Base-by-base conservation (phyloP, 2,888 invertebrate species). In the Lasius fuliginosus region DNA sequence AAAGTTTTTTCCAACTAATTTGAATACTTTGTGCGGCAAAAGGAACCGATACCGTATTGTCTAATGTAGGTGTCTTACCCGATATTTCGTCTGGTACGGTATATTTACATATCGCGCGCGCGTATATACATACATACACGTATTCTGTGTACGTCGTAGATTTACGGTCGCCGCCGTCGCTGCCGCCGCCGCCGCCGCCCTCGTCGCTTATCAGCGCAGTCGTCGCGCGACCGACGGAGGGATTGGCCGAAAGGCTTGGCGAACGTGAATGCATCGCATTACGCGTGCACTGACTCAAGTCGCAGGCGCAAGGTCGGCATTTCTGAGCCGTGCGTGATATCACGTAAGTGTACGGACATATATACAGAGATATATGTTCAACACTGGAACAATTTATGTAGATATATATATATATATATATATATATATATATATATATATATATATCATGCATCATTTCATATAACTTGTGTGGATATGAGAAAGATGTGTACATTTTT, bases 181-280 rank as follows among this genome's bases (percentile, higher is more conserved):
- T 12, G 65, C 12, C 36, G 27, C 15, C 75, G 49, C 36, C 60
- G 56, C 4, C n/a, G 71, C 23, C 56, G 68, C 12, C 67, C 67
- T 56, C 68, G 40, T 82, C 84, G 86, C 85, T 90, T 90, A 90
- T 90, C 90, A 89, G 87, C 74, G 49, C 73, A 67, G 60, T 60
- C 73, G 79, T 79, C 73, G 71, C 33, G 69, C 76, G 82, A 84
- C 82, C 84, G 74, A 88, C 79, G 83, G 76, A 85, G 91, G 91
- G 90, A 88, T 90, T 85, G 90, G 87, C 88, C 89, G 91, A 91
- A 91, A 91, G 90, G 90, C 90, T 90, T 91, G 90, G 91, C 91
- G 91, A 90, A 91, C 90, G 90, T 91, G 86, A 91, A 90, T 91
- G 90, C 91, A 90, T 90, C 88, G 86, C 91, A 90, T 90, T 90